Evolutionary conservation across 2,888 invertebrate genomes (phyloP), one percentile per base, ranked within the genome.

Genomic region (Brachylomia viminalis): DNA sequence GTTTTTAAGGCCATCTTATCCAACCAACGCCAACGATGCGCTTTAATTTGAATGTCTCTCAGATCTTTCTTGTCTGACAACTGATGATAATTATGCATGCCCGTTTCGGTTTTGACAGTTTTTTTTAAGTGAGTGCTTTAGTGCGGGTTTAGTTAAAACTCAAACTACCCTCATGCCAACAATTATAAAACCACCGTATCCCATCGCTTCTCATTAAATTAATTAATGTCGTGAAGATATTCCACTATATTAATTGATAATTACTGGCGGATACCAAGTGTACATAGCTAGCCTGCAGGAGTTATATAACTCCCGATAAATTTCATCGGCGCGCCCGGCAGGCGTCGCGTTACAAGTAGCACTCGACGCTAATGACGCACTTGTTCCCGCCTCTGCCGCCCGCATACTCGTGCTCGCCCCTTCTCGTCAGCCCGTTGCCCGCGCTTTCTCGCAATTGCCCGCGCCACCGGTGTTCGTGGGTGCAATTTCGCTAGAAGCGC

Each of bases 301-400:
- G 79, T 82, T 85, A 85, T 85, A 87, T 82, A 87, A 82, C 84
- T 84, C 76, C 85, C 82, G 86, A 88, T 88, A 88, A 86, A 88
- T 88, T 87, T 88, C 88, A 86, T 83, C 84, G 87, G 86, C 86
- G 87, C 87, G 85, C 86, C 87, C 67, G 84, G 81, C 80, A 77
- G 86, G 90, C 90, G 88, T 90, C 91, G 87, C 86, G 86, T 88
- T 88, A 88, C 92, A 88, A 91, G 91, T 87, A 88, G 89, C 90
- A 85, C 88, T 88, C 86, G 82, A 87, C 91, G 89, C 91, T 92
- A 92, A 92, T 91, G 92, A 92, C 89, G 88, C 88, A 87, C 92
- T 92, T 91, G 90, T 91, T 88, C 85, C 86, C 84, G 81, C 87
- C 86, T 80, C 78, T 82, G 82, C 82, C 84, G 73, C 84, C 85